Conservation (phyloP, 1,140 invertebrate species). For the Pentalonia nigronervosa region DNA sequence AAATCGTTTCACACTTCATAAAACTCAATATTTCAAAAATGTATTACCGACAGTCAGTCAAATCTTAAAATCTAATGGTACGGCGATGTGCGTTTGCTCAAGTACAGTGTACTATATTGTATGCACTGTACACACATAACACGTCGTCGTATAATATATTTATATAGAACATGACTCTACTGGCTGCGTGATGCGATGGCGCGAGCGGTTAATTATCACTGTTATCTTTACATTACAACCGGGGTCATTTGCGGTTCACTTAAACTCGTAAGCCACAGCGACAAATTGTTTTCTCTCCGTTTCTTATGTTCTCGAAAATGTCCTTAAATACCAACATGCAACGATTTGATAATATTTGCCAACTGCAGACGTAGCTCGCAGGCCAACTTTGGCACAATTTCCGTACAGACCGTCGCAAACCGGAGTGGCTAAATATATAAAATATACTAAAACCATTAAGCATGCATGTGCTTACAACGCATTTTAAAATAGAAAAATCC, state of each 20-base stretch:
- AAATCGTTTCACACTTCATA: background rate
- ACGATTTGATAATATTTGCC: too few relatives aligned
- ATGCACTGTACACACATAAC: background rate
- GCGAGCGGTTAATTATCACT: background rate
- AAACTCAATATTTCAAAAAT: background rate
- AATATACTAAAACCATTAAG: too few relatives aligned
- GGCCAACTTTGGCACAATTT: too few relatives aligned
- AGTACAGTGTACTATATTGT: background rate
- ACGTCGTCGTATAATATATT: background rate
- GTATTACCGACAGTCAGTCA: background rate
- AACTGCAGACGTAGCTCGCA: too few relatives aligned
- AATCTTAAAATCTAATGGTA: background rate
- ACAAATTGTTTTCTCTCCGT: background rate
- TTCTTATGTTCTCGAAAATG: background rate
- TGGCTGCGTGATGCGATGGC: background rate
- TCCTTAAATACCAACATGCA: too few relatives aligned
- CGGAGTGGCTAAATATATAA: too few relatives aligned
- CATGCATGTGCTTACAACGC: too few relatives aligned
- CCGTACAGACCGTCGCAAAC: too few relatives aligned
- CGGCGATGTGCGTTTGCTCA: background rate
- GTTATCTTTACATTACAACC: background rate
- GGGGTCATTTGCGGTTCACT: background rate
- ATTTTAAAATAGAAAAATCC: too few relatives aligned
- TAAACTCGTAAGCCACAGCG: background rate
- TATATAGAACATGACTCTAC: background rate